Conservation (phyloP, 2,888 invertebrate species). For the Koerneria pararmatus region DNA sequence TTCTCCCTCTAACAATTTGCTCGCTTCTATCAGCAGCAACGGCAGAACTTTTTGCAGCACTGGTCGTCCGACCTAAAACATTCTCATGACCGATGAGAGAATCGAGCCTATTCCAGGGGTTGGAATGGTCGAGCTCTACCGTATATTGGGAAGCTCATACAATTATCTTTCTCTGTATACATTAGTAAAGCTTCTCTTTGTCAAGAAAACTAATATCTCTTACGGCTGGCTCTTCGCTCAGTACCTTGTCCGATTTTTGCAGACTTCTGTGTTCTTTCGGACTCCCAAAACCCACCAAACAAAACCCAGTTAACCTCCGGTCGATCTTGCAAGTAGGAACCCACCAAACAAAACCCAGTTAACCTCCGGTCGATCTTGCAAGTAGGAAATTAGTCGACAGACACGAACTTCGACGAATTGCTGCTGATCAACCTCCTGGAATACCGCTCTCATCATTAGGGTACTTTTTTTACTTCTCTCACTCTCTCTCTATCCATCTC, state of each 20-base stretch:
- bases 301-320: slow-evolving; percentile 69
- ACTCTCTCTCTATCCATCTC: no score
- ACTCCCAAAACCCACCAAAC: not conserved
- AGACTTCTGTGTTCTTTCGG: no score
- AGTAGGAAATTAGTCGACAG: slow-evolving; percentile 76
- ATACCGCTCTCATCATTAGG: not conserved
- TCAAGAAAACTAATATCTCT: no score
- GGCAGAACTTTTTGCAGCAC: slow-evolving; percentile 15
- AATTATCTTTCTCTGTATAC: no score
- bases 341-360: not conserved
- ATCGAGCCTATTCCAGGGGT: no score
- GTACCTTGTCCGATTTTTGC: no score
- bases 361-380: slow-evolving; percentile 82
- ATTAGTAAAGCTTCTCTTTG: no score
- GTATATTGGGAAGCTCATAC: no score
- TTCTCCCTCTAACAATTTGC: slow-evolving; percentile 4
- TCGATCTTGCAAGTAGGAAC: slow-evolving; percentile 69
- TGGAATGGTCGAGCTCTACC: no score
- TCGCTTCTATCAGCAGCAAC: slow-evolving; percentile 7
- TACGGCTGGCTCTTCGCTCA: no score
- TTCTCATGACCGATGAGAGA: no score
- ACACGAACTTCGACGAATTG: slow-evolving; percentile 61
- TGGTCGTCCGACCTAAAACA: slow-evolving; percentile 16
- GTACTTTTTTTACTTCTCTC: no score
- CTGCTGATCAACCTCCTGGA: slow-evolving; percentile 39